Evolutionary conservation across 1,140 invertebrate genomes (phyloP), one percentile per base, ranked within the genome.

Genomic region (Conus ventricosus): DNA sequence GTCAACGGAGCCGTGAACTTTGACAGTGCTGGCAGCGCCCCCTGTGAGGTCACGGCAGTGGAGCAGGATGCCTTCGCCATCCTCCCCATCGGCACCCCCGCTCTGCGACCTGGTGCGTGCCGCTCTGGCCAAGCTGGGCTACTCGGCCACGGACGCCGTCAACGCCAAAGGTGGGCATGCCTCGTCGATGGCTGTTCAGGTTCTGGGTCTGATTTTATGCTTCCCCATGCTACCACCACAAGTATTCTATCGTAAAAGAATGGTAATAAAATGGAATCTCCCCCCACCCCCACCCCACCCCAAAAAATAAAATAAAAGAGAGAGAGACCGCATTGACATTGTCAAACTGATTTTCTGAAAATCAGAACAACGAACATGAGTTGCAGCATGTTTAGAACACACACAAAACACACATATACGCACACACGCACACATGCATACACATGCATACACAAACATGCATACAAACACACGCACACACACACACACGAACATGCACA

Each of bases 41-140:
- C 87, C 54, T 75, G 83, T 51, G 67, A 86, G 11, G 57, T 94
- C 27, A 93, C 92, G 91, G 91, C 89, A 55, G 96, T 98, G 63
- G 98, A 99, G 94, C 97, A 97, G 15, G 98, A 99, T 95, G 98
- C 97, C 92, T 99, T 98, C 94, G 98, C 98, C 92, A 98, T 99
- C 94, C 97, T 99, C 91, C 98, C 98, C 10, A 97, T 97, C n/a
- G 96, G 96, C 81, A 98, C 98, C 83, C 83, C 97, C 97, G 63
- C 98, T 99, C 95, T 97, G 97, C 88, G 98, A 98, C 92, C 95
- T 98, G 63, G 97, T 98, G 0, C 96, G 96, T 25, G 97, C 97
- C 2, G 97, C 97, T 7, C 96, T 98, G 88, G 96, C 97, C 92
- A 96, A 97, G 91, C 96, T 98, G 0, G 97, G 97, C 17, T 98